Conservation (phyloP, 2,797 vertebrate species). For the Buceros bicornis region DNA sequence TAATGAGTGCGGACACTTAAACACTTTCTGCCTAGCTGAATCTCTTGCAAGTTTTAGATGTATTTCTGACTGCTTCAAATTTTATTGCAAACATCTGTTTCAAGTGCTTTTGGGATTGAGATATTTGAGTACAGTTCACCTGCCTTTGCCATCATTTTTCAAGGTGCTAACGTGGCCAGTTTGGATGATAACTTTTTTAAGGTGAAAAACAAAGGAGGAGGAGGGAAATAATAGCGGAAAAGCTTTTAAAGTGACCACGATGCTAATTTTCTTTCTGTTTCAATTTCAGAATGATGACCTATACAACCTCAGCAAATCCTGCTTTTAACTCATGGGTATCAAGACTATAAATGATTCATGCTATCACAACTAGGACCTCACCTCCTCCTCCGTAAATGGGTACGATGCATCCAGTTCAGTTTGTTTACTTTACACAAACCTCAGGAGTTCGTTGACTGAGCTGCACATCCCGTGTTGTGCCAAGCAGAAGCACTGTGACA, state of each 20-base stretch:
- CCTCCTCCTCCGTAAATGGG: constrained; percentile 83
- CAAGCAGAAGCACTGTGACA: constrained; percentile 88
- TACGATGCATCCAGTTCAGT: constrained; percentile 84
- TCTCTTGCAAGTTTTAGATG: constrained; percentile 41
- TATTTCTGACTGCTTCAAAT: constrained; percentile 52
- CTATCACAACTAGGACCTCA: constrained; percentile 86
- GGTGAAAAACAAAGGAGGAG: too few relatives aligned
- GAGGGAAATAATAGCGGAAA: neutral
- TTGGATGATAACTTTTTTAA: constrained; percentile 5
- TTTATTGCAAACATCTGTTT: constrained; percentile 64
- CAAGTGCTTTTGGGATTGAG: constrained; percentile 52
- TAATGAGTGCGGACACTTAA: constrained; percentile 36
- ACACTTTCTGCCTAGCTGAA: constrained; percentile 68
- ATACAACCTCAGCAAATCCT: constrained; percentile 83
- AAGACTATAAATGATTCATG: constrained; percentile 81
- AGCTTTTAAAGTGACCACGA: neutral
- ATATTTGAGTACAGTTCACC: constrained; percentile 19
- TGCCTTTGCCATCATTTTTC: neutral
- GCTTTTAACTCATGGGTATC: constrained; percentile 85
- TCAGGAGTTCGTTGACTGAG: constrained; percentile 88
- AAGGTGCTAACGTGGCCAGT: constrained; percentile 15
- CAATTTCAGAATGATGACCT: constrained; percentile 86
- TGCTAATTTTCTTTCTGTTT: constrained; percentile 65
- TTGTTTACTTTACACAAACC: constrained; percentile 88
- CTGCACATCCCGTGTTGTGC: constrained; percentile 84